Evolutionary conservation across 2,113 vertebrate genomes (phyloP), one percentile per base, ranked within the genome.

Genomic region (Phodopus roborovskii): DNA sequence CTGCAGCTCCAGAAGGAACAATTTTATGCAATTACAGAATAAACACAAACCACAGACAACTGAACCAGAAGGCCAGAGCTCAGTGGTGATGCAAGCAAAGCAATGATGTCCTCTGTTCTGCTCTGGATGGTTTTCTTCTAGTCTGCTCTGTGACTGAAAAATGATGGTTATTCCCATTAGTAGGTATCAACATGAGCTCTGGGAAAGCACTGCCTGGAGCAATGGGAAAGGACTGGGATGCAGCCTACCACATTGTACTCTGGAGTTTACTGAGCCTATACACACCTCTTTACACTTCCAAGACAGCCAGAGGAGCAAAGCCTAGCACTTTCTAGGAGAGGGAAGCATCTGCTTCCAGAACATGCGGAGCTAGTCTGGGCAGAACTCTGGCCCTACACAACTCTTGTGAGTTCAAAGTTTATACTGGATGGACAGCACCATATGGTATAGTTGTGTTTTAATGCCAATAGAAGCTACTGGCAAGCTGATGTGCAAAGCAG

Each of bases 1-100:
- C 45, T 88, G 53, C 39, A 81, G 33, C 22, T 58, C 30, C 64
- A 81, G 39, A 95, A 89, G 42, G 82, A 94, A 90, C 75, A 64
- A 75, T 88, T 97, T 93, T 78, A 20, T 48, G 39, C 20, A 93
- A 71, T 84, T 66, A 75, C n/a, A 83, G 66, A 62, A 11, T 62
- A 2, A 11, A 62, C 17, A 68, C 8, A 17, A 66, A 66, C 3
- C 45, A 96, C 5, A 75, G 4, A 74, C 48, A 28, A 28, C 45
- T 68, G 48, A 85, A 82, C 24, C 60, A 91, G 79, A 84, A 89
- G 10, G 6, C 20, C 24, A 82, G 89, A 74, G 39, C 64, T 66
- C 39, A 62, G 66, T 13, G 36, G 1, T 73, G 82, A 50, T 70
- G 26, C 48, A 94, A 33, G 10, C 9, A 66, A 36, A 60, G 56